Percentiles rank a stretch among this genome's conserved stretches.
Evolutionary conservation across 2,797 vertebrate genomes (phyloP).

Genomic region (Percopsis omiscomaycus): DNA sequence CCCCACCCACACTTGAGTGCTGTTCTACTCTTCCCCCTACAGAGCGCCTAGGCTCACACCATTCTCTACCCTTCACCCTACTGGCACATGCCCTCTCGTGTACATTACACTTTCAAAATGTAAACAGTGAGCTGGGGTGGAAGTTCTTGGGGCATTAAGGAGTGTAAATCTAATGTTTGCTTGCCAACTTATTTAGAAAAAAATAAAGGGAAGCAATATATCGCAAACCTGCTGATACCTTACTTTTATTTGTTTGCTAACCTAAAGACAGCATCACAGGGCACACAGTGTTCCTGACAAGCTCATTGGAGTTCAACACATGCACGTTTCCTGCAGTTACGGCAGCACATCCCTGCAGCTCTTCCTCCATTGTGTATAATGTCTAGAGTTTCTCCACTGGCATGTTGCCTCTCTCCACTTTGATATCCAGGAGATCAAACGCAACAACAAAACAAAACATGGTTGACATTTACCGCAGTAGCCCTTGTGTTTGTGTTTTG

Average conservation of each 20-base stretch:
- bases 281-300: slow-evolving; percentile 62
- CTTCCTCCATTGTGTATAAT: slow-evolving; percentile 71
- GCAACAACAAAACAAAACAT: slow-evolving; percentile 43
- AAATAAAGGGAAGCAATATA: slow-evolving; percentile 49
- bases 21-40: too few species aligned
- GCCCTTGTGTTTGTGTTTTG: slow-evolving; percentile 66
- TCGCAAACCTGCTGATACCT: slow-evolving; percentile 56
- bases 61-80: too few species aligned
- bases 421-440: slow-evolving; percentile 74
- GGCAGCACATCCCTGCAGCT: slow-evolving; percentile 70
- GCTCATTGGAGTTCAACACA: slow-evolving; percentile 62
- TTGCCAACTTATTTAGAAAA: slow-evolving; percentile 44
- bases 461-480: slow-evolving; percentile 42
- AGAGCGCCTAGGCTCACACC: too few species aligned
- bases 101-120: too few species aligned
- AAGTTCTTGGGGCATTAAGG: too few species aligned
- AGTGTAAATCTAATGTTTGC: background rate
- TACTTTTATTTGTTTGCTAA: slow-evolving; percentile 46
- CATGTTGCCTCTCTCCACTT: slow-evolving; percentile 60
- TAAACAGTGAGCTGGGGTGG: too few species aligned
- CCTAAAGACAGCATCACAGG: slow-evolving; percentile 63
- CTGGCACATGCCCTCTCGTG: too few species aligned
- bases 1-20: too few species aligned
- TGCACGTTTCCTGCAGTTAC: slow-evolving; percentile 63
- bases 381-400: slow-evolving; percentile 64